phyloP scores from a whole-genome alignment of 2,888 invertebrate genomes.

The Chrysopilus asiliformis region DNA sequence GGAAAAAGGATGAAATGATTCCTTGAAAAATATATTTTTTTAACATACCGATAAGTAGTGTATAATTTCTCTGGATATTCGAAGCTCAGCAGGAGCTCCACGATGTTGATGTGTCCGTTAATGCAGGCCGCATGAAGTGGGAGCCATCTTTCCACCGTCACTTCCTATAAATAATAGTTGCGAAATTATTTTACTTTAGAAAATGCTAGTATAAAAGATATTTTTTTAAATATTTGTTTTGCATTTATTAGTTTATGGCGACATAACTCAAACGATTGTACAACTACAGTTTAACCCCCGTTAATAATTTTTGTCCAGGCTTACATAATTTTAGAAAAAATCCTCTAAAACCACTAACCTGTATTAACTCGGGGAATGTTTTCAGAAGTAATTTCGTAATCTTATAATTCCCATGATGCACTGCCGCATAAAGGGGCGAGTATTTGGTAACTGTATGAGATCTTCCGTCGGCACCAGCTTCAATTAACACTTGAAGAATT shows the following conservation, averaged over 20 bases:
- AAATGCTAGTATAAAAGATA: constrained; percentile 4
- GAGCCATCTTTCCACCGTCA: constrained; percentile 84
- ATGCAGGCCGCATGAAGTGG: constrained; percentile 88
- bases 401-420: constrained; percentile 69
- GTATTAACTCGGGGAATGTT: constrained; percentile 73
- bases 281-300: too few species aligned
- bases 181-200: too few species aligned
- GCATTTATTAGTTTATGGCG: too few species aligned
- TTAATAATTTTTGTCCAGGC: too few species aligned
- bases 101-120: constrained; percentile 66
- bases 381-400: constrained; percentile 62
- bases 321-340: too few species aligned
- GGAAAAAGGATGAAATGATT: too few species aligned
- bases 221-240: constrained; percentile 1
- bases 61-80: constrained; percentile 62
- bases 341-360: constrained; percentile 43
- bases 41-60: constrained; percentile 42
- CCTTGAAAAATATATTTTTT: constrained; percentile 2
- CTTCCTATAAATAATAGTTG: constrained; percentile 48
- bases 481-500: constrained; percentile 63
- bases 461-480: constrained; percentile 75
- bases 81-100: constrained; percentile 66
- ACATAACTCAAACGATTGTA: too few species aligned
- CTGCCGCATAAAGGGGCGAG: constrained; percentile 82
- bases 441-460: constrained; percentile 84